Evolutionary conservation across 2,888 invertebrate genomes (phyloP).

Genomic region (Blastobasis adustella): DNA sequence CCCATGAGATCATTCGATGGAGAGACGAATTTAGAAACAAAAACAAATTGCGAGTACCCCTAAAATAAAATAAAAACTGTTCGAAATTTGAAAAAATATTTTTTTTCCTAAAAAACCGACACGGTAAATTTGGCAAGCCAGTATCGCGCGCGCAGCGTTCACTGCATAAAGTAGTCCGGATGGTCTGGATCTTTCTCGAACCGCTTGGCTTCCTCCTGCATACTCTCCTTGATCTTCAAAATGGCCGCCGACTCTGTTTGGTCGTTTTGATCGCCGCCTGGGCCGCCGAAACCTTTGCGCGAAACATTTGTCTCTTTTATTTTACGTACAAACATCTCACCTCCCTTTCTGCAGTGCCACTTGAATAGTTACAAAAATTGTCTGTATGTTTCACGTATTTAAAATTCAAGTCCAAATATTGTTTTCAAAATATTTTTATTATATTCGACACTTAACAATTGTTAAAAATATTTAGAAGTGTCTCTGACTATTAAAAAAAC

Average conservation of each 20-base stretch:
- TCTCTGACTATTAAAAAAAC: neutral
- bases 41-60: conserved; percentile 7
- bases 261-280: conserved; percentile 78
- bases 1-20: conserved; percentile 32
- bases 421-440: neutral
- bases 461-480: neutral
- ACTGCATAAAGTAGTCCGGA: conserved; percentile 98
- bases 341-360: no score
- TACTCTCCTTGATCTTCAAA: conserved; percentile 99
- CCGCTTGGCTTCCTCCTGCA: conserved; percentile 99
- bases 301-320: neutral
- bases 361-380: no score
- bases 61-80: conserved; percentile 6
- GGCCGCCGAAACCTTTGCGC: conserved; percentile 62
- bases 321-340: no score
- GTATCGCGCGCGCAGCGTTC: conserved; percentile 43
- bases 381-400: no score
- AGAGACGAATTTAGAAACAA: neutral
- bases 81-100: neutral
- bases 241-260: conserved; percentile 99
- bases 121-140: conserved; percentile 21
- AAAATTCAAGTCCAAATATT: no score
- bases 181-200: conserved; percentile 98
- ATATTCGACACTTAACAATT: neutral
- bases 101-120: neutral